Evolutionary conservation across 2,888 invertebrate species (phyloP), one percentile per base, ranked within the genome.

Genomic region (Ganaspis brasiliensis): DNA sequence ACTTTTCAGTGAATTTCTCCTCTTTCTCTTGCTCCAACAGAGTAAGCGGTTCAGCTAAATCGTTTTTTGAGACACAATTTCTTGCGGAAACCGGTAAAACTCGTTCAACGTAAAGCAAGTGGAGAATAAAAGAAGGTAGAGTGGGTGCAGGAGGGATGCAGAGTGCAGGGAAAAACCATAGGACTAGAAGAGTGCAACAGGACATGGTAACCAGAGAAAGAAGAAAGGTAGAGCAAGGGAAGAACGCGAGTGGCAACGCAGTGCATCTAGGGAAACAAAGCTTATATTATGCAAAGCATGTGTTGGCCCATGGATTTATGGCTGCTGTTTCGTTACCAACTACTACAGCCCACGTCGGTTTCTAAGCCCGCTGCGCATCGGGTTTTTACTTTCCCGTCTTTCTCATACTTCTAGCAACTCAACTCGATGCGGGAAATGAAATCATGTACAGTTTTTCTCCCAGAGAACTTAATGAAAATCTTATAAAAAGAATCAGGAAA

Each of bases 241-340:
- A 75, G 82, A 77, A 77, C 79, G 73, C 76, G 79, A 80, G 82
- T 83, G 67, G 80, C 81, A 80, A 78, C 74, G 83, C 75, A 76
- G 75, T 77, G 75, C 74, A 77, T 72, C 74, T 75, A 79, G 81
- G 80, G 83, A 83, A 85, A 80, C 85, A 85, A 83, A 88, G 88
- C 88, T 89, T 89, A 90, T 88, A 90, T 90, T 90, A 90, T 90
- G 90, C 89, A 89, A 89, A 90, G 88, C 90, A 89, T 91, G 89
- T 89, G 89, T 88, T 88, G 86, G 87, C 83, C 80, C 72, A 77
- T 85, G 83, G 87, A 90, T 90, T 90, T 90, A 90, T 90, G 87
- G 87, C 81, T 84, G 84, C 87, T 87, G 87, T 90, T 90, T 89
- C 88, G 86, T 86, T 83, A 86, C 85, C 87, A 80, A 86, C 86